Base-by-base conservation (phyloP, 2,113 vertebrate species). In the Xiphophorus couchianus region DNA sequence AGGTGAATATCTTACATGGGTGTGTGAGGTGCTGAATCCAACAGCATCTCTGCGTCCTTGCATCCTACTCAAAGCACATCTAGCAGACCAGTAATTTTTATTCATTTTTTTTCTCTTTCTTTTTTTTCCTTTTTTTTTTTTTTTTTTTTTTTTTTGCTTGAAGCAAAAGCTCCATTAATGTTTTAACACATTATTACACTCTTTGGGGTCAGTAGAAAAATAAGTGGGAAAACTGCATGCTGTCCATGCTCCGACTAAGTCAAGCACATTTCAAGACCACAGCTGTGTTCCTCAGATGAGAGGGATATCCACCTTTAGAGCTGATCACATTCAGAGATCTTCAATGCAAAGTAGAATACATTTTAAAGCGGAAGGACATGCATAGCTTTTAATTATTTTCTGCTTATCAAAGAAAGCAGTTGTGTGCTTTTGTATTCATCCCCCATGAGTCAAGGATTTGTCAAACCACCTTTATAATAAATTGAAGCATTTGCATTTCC, bases 101-200 rank as follows among this genome's bases (percentile, higher is more conserved):
- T 39, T 29, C n/a, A 28, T 42, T 27, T 19, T 31, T 33, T 33
- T 8, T 33, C 7, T 35, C 8, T 35, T 8, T 9, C 7, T 35
- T 35, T 35, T 33, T 1, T 35, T 35, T 1, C 1, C 6, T 5
- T 33, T 28, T 27, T 19, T 4, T 17, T 66, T 27, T 10, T 31
- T 17, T 22, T 22, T 37, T 25, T 64, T 25, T 9, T 33, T 1
- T 62, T 77, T 62, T 27, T 25, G 39, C 70, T 83, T 70, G 15
- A 51, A 66, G 44, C 33, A 31, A 37, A 37, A 44, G 67, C 33
- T 66, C 33, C 62, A 74, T 77, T 64, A 75, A 76, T 78, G 66
- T 80, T 84, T 85, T 42, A 76, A 62, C 39, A 77, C 61, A 75
- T 35, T 73, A 76, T 78, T 74, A 62, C 62, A 71, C 63, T 62